Evolutionary conservation across 1,140 invertebrate species (phyloP), one percentile per base, ranked within the genome.

Genomic region (Triops cancriformis): DNA sequence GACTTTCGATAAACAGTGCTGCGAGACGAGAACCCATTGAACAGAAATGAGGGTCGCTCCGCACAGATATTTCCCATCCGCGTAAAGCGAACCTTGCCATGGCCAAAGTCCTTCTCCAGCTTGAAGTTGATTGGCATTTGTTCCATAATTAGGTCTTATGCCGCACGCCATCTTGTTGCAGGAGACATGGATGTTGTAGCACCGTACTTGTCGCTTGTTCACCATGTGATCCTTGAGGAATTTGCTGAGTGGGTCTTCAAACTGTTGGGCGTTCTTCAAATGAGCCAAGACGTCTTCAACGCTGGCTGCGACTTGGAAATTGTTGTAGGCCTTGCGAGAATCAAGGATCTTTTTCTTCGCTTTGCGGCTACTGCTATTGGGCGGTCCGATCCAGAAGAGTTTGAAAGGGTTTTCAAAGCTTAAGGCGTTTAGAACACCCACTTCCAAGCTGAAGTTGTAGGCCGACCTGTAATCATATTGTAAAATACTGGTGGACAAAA

Each of bases 51-150:
- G 26, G 5, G 77, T 78, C 23, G 72, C 77, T 23, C 77, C 77
- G 26, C 77, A 78, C 14, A 78, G 73, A 26, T 78, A 78, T 18
- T 74, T n/a, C 23, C 73, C 73, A 26, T 73, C 28, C 27, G 42
- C 72, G 41, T 42, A 78, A 7, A 78, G 72, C 2, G 72, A 73
- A 7, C 31, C 73, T 26, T 78, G 77, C 77, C 77, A 78, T 1
- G 77, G 77, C 64, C 64, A 78, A 23, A 72, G 77, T 14, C 77
- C 77, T 42, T 78, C 77, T 26, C 37, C 27, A 23, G 26, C 41
- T 18, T 73, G 26, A 0, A 73, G 77, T 7, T 43, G 45, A 26
- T 14, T 42, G 3, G 37, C 77, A 42, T 42, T 42, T 14, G 37
- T 72, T 14, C 77, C 42, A 27, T 74, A 73, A n/a, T 11, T 45